Conservation (phyloP, 2,888 invertebrate species). For the Blera fallax region DNA sequence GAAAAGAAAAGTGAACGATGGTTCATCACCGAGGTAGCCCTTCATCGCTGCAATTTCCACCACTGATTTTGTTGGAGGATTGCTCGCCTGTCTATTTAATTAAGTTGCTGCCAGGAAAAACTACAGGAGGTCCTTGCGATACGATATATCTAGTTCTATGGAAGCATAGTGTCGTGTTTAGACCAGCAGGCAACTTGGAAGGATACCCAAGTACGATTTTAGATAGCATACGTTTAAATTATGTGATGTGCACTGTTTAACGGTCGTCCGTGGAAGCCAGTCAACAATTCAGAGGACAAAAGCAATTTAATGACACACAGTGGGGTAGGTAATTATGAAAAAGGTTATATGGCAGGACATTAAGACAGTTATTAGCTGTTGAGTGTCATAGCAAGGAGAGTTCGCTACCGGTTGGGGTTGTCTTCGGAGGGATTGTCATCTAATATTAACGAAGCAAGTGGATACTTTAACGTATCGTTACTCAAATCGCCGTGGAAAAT, state of each 20-base stretch:
- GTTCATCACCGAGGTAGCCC: slow-evolving; percentile 11
- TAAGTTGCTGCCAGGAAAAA: slow-evolving; percentile 20
- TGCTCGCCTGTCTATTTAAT: slow-evolving; percentile 24
- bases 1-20: slow-evolving; percentile 1
- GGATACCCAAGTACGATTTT: slow-evolving; percentile 22
- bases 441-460: too few relatives aligned
- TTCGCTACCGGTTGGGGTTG: too few relatives aligned
- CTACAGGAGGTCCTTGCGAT: slow-evolving; percentile 13
- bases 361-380: neutral
- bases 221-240: slow-evolving; percentile 20
- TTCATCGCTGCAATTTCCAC: slow-evolving; percentile 20
- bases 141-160: neutral
- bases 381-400: neutral
- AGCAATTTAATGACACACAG: neutral
- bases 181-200: slow-evolving; percentile 12
- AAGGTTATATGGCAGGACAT: neutral
- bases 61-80: slow-evolving; percentile 9
- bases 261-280: neutral
- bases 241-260: neutral
- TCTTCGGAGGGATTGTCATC: too few relatives aligned
- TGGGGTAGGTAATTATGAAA: neutral
- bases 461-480: too few relatives aligned
- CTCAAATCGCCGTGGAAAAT: too few relatives aligned
- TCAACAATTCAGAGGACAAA: neutral
- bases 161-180: slow-evolving; percentile 1